Percentiles rank a stretch among this genome's conserved stretches.
Evolutionary conservation across 2,113 vertebrate genomes (phyloP).

Genomic region (Crocuta crocuta): DNA sequence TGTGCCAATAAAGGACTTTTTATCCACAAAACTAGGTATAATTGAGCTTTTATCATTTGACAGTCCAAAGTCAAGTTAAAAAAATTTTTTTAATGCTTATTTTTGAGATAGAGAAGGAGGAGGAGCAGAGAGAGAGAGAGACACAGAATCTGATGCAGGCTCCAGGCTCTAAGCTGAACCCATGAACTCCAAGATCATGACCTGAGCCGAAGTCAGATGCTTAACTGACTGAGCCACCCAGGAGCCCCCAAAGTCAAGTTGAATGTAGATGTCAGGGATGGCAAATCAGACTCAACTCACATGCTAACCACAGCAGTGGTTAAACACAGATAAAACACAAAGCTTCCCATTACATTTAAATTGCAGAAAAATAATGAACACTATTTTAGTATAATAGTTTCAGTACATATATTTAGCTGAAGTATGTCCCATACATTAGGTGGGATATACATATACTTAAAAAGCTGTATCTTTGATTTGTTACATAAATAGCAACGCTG

Average conservation of each 20-base stretch:
- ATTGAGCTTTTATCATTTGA: neutral
- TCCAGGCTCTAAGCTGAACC: too few relatives aligned
- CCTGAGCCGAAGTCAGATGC: too few relatives aligned
- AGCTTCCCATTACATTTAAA: slow-evolving; percentile 1
- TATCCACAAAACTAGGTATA: slow-evolving; percentile 8
- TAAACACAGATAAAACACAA: neutral
- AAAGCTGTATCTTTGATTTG: slow-evolving; percentile 16
- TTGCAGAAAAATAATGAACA: slow-evolving; percentile 25
- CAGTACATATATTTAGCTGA: neutral
- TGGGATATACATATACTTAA: neutral
- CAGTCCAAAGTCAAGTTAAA: neutral
- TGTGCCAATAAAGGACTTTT: neutral
- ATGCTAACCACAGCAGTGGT: neutral
- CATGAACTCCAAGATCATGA: too few relatives aligned
- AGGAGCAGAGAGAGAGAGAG: too few relatives aligned
- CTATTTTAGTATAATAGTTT: slow-evolving; percentile 24
- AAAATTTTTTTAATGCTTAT: too few relatives aligned
- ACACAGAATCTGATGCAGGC: too few relatives aligned
- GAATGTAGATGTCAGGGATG: neutral
- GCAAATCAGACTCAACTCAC: neutral
- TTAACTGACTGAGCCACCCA: too few relatives aligned
- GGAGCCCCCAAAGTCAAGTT: neutral
- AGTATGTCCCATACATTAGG: neutral
- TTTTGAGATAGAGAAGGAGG: too few relatives aligned
- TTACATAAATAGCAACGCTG: neutral